A percentile compares a stretch with the other conserved stretches of the same genome.
These are phyloP conservation scores for Steinernema hermaphroditum DNA, from an alignment of 2,888 invertebrate species.

Conservation along the genomic window DNA sequence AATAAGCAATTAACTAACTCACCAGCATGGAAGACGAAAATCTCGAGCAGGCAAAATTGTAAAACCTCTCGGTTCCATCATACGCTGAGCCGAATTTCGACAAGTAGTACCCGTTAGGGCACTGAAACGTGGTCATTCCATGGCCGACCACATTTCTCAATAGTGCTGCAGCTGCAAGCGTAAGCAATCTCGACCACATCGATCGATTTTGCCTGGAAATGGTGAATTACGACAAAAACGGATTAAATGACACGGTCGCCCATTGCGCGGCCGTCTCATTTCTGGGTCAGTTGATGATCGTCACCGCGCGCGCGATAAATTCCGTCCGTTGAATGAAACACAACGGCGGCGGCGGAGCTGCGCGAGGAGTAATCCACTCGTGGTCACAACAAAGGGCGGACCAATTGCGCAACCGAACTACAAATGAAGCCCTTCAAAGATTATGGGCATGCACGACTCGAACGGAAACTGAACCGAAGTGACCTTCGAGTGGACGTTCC, in stretches of 20 bases:
- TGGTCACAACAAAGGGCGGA: neutral
- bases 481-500: neutral
- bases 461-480: neutral
- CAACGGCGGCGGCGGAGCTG: neutral
- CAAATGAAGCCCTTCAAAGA: neutral
- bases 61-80: slow-evolving; percentile 50
- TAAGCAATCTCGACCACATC: neutral
- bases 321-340: slow-evolving; percentile 17
- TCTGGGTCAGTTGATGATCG: slow-evolving; percentile 30
- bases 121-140: slow-evolving; percentile 51
- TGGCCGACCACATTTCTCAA: neutral
- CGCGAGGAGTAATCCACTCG: neutral
- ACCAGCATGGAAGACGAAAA: slow-evolving; percentile 42
- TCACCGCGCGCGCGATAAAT: slow-evolving; percentile 1
- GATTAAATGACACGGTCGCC: slow-evolving; percentile 26
- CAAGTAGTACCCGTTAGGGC: slow-evolving; percentile 51
- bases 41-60: slow-evolving; percentile 50
- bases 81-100: slow-evolving; percentile 50
- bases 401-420: neutral
- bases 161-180: neutral
- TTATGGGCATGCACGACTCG: neutral
- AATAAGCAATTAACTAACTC: slow-evolving; percentile 4
- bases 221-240: slow-evolving; percentile 18
- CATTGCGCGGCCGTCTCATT: neutral
- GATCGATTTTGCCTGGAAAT: slow-evolving; percentile 2